Base-by-base conservation (phyloP, 2,797 vertebrate species). In the Myotis planiceps region DNA sequence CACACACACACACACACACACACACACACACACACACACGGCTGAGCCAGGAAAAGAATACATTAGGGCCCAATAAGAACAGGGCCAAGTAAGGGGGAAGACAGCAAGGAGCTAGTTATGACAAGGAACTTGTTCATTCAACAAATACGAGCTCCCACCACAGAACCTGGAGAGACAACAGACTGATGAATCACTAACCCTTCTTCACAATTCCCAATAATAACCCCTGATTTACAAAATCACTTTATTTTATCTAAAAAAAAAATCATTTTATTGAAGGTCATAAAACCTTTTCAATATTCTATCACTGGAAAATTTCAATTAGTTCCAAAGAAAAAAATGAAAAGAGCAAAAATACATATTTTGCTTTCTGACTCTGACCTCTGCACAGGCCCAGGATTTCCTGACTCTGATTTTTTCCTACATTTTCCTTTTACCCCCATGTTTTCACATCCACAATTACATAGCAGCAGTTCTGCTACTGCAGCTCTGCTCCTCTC, bases 261-360 rank as follows among this genome's bases (percentile, higher is more conserved):
- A 87, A 87, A 79, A 51, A 86, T n/a, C 25, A 53, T 53, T 76
- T 78, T 91, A 85, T n/a, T 92, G 45, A 65, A 69, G 18, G 45
- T 60, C 68, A 65, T 71, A 90, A 95, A 90, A 93, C 19, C 19
- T 45, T 80, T 88, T 88, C 19, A 63, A 65, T 66, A 80, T 25
- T 78, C 16, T 74, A 78, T 74, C 71, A 90, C 15, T 80, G 39
- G 71, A 87, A 88, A 92, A 10, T 15, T 75, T 3, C 2, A 16
- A 74, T 83, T 90, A 83, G 37, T 53, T 83, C 29, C 49, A 88
- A 95, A 88, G 23, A 78, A 69, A 60, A 71, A 81, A 87, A 71
- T 2, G 2, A 92, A 68, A 9, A 49, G 69, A 91, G 47, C 16
- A 84, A 60, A 84, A 74, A 8, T 9, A 27, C 10, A 13, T 3